Conservation (phyloP, 2,888 invertebrate genomes). For the Aricia artaxerxes region DNA sequence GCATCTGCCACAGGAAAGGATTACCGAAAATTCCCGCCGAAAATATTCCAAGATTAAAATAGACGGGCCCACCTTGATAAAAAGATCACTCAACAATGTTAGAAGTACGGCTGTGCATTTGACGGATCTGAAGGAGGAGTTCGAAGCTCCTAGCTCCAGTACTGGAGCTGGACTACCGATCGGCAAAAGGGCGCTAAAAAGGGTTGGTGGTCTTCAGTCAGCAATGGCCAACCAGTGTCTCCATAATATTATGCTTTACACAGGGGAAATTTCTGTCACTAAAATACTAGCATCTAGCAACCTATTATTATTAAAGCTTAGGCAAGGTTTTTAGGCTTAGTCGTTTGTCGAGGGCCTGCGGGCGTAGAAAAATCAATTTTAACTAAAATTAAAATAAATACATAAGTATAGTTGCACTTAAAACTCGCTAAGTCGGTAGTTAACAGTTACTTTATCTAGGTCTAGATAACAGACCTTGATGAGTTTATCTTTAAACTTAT, state of each 20-base stretch:
- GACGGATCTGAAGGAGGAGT: slow-evolving; percentile 55
- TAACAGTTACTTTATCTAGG: background rate
- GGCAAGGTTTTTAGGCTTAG: background rate
- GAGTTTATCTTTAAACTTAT: slow-evolving; percentile 4
- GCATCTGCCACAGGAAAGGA: slow-evolving; percentile 59
- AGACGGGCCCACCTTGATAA: slow-evolving; percentile 43
- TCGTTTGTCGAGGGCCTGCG: background rate
- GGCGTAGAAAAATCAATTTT: background rate
- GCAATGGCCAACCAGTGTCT: background rate
- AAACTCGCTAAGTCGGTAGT: background rate
- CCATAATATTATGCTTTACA: background rate
- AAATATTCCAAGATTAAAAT: slow-evolving; percentile 45
- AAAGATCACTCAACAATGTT: slow-evolving; percentile 40
- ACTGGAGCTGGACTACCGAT: slow-evolving; percentile 35
- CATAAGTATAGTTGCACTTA: background rate
- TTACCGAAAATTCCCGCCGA: slow-evolving; percentile 50
- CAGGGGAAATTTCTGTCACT: background rate
- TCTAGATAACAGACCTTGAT: slow-evolving; percentile 21
- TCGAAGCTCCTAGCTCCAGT: slow-evolving; percentile 43
- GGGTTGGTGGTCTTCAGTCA: slow-evolving; percentile 57
- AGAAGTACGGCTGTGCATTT: slow-evolving; percentile 57
- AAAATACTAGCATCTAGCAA: background rate
- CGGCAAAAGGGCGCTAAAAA: slow-evolving; percentile 62
- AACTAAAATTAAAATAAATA: background rate
- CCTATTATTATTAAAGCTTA: background rate